Base-by-base conservation (phyloP, 2,888 invertebrate species). In the Masnerella sp. region DNA sequence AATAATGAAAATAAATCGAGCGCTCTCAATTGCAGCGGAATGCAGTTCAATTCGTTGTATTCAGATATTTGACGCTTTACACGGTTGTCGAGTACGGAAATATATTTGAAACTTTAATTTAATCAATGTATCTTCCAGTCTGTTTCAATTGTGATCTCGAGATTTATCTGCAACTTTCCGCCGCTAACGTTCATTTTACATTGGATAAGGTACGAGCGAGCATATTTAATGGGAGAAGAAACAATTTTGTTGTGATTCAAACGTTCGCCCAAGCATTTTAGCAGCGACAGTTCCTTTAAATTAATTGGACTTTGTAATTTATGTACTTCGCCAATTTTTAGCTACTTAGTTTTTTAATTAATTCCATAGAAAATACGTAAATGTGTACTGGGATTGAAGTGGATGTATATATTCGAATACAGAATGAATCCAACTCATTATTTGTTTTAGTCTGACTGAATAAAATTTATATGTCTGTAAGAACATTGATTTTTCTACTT, bases 21-120 rank as follows among this genome's bases (percentile, higher is more conserved):
- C 18, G 18, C 20, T 54, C 25, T 30, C 40, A 18, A 30, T 42
- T 54, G 30, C 18, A 18, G 28, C 5, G 54, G 18, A 54, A 42
- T 54, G 22, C 42, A 17, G 28, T 40, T 54, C 18, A 30, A 18
- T 40, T 30, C 54, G 17, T 54, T 38, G 38, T 38, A 38, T 52
- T 42, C 54, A 54, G 28, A 54, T 30, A 42, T 30, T 30, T 40
- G 28, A 42, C 9, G 30, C 18, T 30, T 54, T 54, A 54, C 40
- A 40, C 28, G 30, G 18, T 28, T 28, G 17, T 30, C 40, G 30
- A 30, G 40, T 28, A 18, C 42, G 40, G 28, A 54, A 42, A 54
- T 54, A 42, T 54, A 54, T 54, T 28, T 54, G 40, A 40, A 54
- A 54, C 54, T 40, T 54, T 54, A 54, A 40, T 54, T 54, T 54